These are phyloP conservation scores for Chondrosia reniformis DNA, from an alignment of 37 sponge, comb jelly and placozoan species.

Conservation along the genomic window DNA sequence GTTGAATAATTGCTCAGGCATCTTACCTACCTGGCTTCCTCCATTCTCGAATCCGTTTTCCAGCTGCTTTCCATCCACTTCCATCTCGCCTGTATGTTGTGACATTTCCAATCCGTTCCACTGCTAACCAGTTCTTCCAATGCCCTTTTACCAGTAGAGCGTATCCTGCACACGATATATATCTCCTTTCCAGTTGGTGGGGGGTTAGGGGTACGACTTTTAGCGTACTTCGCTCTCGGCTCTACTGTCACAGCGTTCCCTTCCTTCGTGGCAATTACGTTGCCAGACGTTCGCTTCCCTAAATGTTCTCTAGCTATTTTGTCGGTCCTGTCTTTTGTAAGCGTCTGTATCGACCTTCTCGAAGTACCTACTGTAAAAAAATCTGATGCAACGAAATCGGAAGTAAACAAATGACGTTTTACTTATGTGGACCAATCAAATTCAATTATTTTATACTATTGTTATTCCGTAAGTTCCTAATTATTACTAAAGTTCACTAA, in stretches of 20 bases:
- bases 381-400: slow-evolving; percentile 1
- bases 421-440: slow-evolving; percentile 6
- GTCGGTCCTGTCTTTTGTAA: too few relatives aligned
- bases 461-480: slow-evolving; percentile 22
- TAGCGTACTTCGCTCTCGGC: not conserved
- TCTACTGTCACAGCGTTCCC: not conserved
- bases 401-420: slow-evolving; percentile 18
- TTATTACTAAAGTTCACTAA: too few relatives aligned
- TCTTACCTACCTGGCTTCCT: not conserved
- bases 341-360: too few relatives aligned
- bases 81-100: too few relatives aligned
- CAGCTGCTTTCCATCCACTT: not conserved
- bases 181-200: not conserved
- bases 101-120: too few relatives aligned
- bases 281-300: not conserved
- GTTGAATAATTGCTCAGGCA: not conserved
- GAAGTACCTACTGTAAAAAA: not conserved
- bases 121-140: too few relatives aligned
- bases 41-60: not conserved
- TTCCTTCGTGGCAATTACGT: not conserved
- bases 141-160: too few relatives aligned
- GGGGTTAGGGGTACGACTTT: not conserved
- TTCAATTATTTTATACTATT: not conserved
- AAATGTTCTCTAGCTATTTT: too few relatives aligned
- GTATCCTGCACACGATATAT: too few relatives aligned